Evolutionary conservation across 2,888 invertebrate species (phyloP).

Genomic region (Platycheirus albimanus): DNA sequence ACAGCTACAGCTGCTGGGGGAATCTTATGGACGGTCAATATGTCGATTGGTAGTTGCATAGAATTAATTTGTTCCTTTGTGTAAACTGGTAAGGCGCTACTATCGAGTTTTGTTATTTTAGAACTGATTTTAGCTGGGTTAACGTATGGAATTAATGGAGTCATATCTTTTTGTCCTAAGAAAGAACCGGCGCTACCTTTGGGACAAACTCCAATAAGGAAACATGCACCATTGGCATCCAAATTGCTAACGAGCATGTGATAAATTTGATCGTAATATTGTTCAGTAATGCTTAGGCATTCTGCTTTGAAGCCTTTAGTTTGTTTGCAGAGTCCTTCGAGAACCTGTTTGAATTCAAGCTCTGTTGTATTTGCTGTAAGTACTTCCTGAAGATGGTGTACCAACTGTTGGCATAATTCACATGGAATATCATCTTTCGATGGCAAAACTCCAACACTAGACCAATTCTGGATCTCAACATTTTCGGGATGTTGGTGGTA

Average conservation of each 20-base stretch:
- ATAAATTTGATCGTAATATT: conserved; percentile 91
- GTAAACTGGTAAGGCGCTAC: conserved; percentile 79
- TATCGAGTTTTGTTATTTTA: conserved; percentile 79
- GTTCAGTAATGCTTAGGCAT: conserved; percentile 89
- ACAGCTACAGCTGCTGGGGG: conserved; percentile 77
- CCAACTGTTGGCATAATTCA: conserved; percentile 92
- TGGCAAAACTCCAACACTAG: conserved; percentile 84
- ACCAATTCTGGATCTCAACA: conserved; percentile 84
- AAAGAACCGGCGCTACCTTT: conserved; percentile 75
- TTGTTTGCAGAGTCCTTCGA: conserved; percentile 91
- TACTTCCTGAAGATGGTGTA: conserved; percentile 90
- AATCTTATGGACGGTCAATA: conserved; percentile 81
- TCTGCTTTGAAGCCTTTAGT: conserved; percentile 88
- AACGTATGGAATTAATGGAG: conserved; percentile 85
- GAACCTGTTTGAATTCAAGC: conserved; percentile 89
- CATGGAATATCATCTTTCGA: conserved; percentile 89
- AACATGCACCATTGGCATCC: conserved; percentile 88
- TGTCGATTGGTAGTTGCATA: conserved; percentile 84
- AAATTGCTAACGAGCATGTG: conserved; percentile 87
- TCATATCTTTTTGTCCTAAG: conserved; percentile 82
- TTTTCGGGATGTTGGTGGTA: conserved; percentile 86
- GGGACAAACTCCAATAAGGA: conserved; percentile 84
- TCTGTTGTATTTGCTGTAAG: conserved; percentile 93
- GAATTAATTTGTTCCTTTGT: conserved; percentile 79
- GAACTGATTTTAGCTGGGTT: conserved; percentile 82